A percentile compares a stretch with the other conserved stretches of the same genome.
Evolutionary conservation across 2,888 invertebrate species (phyloP).

Genomic region (Eretmocerus hayati): DNA sequence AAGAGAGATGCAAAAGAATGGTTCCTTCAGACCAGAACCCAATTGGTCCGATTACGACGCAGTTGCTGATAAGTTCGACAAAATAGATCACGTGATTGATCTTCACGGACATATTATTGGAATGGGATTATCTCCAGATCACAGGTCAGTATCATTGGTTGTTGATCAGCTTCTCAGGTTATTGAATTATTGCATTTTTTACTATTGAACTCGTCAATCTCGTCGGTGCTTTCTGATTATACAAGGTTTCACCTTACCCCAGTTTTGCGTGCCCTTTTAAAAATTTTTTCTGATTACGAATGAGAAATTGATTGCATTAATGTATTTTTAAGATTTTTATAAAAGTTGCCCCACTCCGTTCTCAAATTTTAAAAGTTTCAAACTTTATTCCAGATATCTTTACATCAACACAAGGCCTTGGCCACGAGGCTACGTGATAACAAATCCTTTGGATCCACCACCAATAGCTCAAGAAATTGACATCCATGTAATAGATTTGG

Average conservation of each 20-base stretch:
- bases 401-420: constrained; percentile 80
- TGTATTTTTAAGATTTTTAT: constrained; percentile 6
- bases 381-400: constrained; percentile 55
- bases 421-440: constrained; percentile 69
- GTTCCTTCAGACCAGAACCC: constrained; percentile 52
- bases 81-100: constrained; percentile 73
- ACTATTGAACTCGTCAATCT: too few relatives aligned
- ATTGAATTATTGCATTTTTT: too few relatives aligned
- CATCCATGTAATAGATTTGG: constrained; percentile 77
- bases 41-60: constrained; percentile 64
- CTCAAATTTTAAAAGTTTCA: too few relatives aligned
- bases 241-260: too few relatives aligned
- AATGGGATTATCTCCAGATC: constrained; percentile 78
- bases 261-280: too few relatives aligned
- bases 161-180: too few relatives aligned
- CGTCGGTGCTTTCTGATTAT: too few relatives aligned
- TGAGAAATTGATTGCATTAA: constrained; percentile 4
- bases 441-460: constrained; percentile 71
- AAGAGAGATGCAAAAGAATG: constrained; percentile 47
- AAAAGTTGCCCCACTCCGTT: too few relatives aligned
- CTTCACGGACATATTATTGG: constrained; percentile 82
- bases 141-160: constrained; percentile 44
- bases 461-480: constrained; percentile 83
- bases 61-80: constrained; percentile 64
- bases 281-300: background rate